phyloP scores from a whole-genome alignment of 2,888 invertebrate species.

The Pegoplata infirma region DNA sequence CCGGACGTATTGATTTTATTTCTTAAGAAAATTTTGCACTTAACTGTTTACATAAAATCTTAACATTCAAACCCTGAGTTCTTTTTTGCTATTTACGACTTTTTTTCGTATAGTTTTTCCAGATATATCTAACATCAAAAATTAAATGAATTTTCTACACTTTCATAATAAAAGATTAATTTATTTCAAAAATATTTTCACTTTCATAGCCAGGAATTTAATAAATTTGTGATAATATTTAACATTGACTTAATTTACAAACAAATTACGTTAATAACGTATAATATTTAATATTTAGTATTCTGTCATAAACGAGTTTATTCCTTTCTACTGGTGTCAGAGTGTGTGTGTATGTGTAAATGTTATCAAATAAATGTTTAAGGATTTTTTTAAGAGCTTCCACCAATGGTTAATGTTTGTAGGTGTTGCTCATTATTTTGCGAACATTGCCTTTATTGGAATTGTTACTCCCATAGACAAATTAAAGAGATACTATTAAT shows the following conservation, averaged over 20 bases:
- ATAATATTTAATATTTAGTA: background rate
- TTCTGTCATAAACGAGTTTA: background rate
- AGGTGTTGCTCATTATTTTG: constrained; percentile 22
- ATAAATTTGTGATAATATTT: constrained; percentile 17
- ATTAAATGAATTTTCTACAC: too few relatives aligned
- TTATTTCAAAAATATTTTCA: background rate
- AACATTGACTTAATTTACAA: background rate
- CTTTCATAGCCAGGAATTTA: background rate
- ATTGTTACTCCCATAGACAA: background rate
- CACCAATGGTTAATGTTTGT: background rate
- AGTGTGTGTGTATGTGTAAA: background rate
- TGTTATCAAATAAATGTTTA: constrained; percentile 15
- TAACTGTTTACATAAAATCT: too few relatives aligned
- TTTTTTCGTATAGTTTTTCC: too few relatives aligned
- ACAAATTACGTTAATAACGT: constrained; percentile 9
- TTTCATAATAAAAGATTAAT: too few relatives aligned
- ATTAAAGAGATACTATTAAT: too few relatives aligned
- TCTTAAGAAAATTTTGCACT: too few relatives aligned
- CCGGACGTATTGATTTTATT: too few relatives aligned
- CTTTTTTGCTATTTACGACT: too few relatives aligned
- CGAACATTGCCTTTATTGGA: too few relatives aligned
- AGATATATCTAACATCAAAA: too few relatives aligned
- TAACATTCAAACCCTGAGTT: too few relatives aligned
- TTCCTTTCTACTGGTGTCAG: background rate
- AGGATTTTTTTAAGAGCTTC: background rate